phyloP scores from a whole-genome alignment of 2,888 invertebrate genomes.

The Idaea aversata region DNA sequence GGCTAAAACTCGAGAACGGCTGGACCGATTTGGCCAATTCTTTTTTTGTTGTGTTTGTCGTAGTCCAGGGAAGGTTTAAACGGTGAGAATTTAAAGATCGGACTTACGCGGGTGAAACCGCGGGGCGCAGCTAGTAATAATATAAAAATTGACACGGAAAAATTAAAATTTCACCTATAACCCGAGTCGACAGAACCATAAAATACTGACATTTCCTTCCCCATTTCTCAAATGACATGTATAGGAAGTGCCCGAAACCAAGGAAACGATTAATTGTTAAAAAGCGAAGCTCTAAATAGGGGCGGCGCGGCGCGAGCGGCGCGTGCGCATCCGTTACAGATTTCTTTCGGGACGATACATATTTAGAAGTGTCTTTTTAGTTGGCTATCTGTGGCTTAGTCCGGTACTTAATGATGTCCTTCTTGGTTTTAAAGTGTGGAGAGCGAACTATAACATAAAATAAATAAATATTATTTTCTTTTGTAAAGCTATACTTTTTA shows the following conservation, averaged over 20 bases:
- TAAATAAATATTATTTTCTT: neutral
- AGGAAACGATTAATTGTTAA: slow-evolving; percentile 68
- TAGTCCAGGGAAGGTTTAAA: too few species aligned
- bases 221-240: slow-evolving; percentile 38
- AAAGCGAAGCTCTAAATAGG: slow-evolving; percentile 49
- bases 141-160: neutral
- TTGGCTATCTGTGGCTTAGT: slow-evolving; percentile 45
- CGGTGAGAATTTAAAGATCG: too few species aligned
- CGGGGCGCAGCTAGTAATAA: too few species aligned
- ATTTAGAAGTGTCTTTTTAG: slow-evolving; percentile 46
- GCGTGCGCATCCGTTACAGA: slow-evolving; percentile 51
- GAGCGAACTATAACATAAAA: slow-evolving; percentile 14
- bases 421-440: slow-evolving; percentile 38
- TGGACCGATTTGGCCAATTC: too few species aligned
- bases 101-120: too few species aligned
- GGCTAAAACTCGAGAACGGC: too few species aligned
- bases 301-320: slow-evolving; percentile 54
- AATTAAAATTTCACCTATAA: slow-evolving; percentile 9
- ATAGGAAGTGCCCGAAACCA: slow-evolving; percentile 38
- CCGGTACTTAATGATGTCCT: slow-evolving; percentile 65
- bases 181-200: slow-evolving; percentile 33
- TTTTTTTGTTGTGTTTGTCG: too few species aligned
- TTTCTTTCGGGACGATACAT: slow-evolving; percentile 44
- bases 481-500: too few species aligned
- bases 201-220: slow-evolving; percentile 41